Percentiles rank a stretch among this genome's conserved stretches.
Conservation (phyloP, 1,140 invertebrate species). For the Zaprionus tsacasi region DNA sequence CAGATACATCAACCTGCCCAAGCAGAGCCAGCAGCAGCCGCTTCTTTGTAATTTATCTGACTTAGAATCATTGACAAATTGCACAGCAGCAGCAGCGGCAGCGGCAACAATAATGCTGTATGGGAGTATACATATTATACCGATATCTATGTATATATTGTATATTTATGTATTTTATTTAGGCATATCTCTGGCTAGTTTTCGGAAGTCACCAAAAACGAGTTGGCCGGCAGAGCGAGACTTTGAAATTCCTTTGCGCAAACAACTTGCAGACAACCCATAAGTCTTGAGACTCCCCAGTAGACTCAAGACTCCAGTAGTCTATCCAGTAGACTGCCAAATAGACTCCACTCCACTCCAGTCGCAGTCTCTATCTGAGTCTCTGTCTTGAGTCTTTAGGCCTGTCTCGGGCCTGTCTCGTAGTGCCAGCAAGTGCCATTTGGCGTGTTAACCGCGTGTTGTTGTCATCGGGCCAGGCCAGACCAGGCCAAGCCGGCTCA, state of each 20-base stretch:
- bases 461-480: conserved; percentile 17
- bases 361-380: conserved; percentile 13
- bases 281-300: not conserved
- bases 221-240: conserved; percentile 30
- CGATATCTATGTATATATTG: conserved; percentile 18
- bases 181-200: conserved; percentile 45
- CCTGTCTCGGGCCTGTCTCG: conserved; percentile 18
- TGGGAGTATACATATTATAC: not conserved
- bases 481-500: conserved; percentile 16
- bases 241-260: conserved; percentile 50
- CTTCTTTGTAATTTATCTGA: conserved; percentile 48
- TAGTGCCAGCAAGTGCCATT: conserved; percentile 58
- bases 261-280: conserved; percentile 35
- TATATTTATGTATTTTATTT: conserved; percentile 13
- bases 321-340: conserved; percentile 16
- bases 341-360: conserved; percentile 23
- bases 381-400: conserved; percentile 2
- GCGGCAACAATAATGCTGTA: conserved; percentile 30
- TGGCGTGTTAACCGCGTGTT: conserved; percentile 50
- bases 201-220: conserved; percentile 55
- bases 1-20: conserved; percentile 38
- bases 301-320: conserved; percentile 11
- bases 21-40: conserved; percentile 26
- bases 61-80: conserved; percentile 62
- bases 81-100: conserved; percentile 41